Percentiles rank a stretch among this genome's conserved stretches.
These are phyloP conservation scores for Lithophane leautieri DNA, from an alignment of 2,888 invertebrate genomes.

Conservation along the genomic window DNA sequence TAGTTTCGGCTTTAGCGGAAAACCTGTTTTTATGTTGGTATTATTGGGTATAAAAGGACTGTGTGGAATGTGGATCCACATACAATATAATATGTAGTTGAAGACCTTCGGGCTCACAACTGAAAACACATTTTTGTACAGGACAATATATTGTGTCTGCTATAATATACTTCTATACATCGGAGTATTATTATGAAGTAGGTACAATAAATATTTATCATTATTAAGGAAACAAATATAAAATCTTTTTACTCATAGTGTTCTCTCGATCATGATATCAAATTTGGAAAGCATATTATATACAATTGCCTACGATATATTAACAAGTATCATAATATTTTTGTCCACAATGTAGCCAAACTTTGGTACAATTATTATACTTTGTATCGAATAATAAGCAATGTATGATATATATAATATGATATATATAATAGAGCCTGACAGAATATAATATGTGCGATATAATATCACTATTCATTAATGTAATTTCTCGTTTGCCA, in stretches of 20 bases:
- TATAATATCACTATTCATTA: constrained; percentile 33
- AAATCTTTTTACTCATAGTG: neutral
- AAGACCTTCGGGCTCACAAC: constrained; percentile 59
- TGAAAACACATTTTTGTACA: constrained; percentile 43
- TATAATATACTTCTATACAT: constrained; percentile 21
- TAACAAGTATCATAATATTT: constrained; percentile 1
- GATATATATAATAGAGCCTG: too few relatives aligned
- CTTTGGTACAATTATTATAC: constrained; percentile 3
- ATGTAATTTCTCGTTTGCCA: constrained; percentile 44
- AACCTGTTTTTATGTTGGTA: constrained; percentile 79
- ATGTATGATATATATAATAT: too few relatives aligned
- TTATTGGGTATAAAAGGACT: constrained; percentile 72
- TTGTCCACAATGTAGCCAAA: constrained; percentile 8
- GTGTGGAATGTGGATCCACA: constrained; percentile 68
- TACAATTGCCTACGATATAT: neutral
- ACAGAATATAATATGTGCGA: constrained; percentile 14
- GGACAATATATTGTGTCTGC: constrained; percentile 37
- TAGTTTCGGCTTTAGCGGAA: constrained; percentile 78
- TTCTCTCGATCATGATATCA: constrained; percentile 19
- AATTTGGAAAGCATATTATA: constrained; percentile 17
- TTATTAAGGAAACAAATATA: constrained; percentile 7
- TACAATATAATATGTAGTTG: constrained; percentile 65
- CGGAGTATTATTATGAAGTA: constrained; percentile 22
- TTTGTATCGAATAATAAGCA: constrained; percentile 17
- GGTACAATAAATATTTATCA: constrained; percentile 9